phyloP scores from a whole-genome alignment of 2,113 vertebrate genomes.

The Lamprologus callipterus region DNA sequence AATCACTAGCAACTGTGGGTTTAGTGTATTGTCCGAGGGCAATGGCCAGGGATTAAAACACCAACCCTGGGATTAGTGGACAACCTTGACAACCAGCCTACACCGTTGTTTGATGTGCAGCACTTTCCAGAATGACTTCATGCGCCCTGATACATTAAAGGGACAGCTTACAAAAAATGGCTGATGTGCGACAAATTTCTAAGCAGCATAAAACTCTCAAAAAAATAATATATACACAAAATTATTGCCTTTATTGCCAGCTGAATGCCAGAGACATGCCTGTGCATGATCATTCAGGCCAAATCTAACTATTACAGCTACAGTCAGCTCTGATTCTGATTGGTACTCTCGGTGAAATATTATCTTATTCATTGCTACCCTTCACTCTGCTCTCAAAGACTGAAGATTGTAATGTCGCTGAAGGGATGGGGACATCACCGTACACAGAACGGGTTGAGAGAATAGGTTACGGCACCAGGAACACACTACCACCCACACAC shows the following conservation, averaged over 20 bases:
- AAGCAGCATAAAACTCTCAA: neutral
- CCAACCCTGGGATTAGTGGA: neutral
- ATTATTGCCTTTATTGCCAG: neutral
- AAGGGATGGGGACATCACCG: neutral
- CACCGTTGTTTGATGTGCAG: neutral
- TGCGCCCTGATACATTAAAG: neutral
- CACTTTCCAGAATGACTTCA: neutral
- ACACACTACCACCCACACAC: neutral
- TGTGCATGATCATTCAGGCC: neutral
- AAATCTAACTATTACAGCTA: neutral
- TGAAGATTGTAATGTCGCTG: neutral
- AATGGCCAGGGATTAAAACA: neutral
- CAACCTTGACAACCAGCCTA: neutral
- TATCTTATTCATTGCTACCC: neutral
- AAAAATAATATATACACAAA: neutral
- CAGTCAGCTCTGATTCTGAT: neutral
- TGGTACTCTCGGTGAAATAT: neutral
- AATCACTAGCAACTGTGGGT: neutral
- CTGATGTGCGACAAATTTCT: neutral
- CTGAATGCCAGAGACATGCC: neutral
- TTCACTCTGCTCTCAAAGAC: neutral
- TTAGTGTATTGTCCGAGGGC: neutral
- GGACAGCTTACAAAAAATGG: neutral
- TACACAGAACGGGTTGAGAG: neutral
- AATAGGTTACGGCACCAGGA: constrained; percentile 7